Evolutionary conservation across 2,113 vertebrate species (phyloP).

Genomic region (Apeltes quadracus): DNA sequence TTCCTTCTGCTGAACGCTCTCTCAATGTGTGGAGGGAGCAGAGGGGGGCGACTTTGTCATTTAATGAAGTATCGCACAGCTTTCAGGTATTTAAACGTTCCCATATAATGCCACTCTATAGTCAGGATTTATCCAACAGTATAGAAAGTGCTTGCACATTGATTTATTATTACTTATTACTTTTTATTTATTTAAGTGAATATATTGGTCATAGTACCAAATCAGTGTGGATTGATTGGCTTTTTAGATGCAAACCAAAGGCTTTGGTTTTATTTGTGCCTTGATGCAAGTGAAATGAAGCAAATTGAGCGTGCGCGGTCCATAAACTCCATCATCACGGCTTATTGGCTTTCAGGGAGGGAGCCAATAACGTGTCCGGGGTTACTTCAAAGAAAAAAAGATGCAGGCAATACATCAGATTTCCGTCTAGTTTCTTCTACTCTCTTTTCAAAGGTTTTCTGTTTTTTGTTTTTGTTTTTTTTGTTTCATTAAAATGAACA

Average conservation of each 20-base stretch:
- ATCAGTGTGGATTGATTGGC: slow-evolving; percentile 26
- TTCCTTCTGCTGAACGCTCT: slow-evolving; percentile 75
- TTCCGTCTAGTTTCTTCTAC: neutral
- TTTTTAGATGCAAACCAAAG: slow-evolving; percentile 42
- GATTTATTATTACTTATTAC: neutral
- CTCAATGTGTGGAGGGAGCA: slow-evolving; percentile 62
- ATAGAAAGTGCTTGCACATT: neutral
- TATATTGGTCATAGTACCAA: slow-evolving; percentile 7
- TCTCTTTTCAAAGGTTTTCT: slow-evolving; percentile 27
- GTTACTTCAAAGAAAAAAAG: slow-evolving; percentile 39
- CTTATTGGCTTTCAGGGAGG: slow-evolving; percentile 47
- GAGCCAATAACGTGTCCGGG: slow-evolving; percentile 39
- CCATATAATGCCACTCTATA: neutral
- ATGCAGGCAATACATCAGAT: slow-evolving; percentile 30
- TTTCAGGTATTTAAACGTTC: neutral
- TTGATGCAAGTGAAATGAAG: slow-evolving; percentile 39
- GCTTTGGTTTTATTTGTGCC: slow-evolving; percentile 53
- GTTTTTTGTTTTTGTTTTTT: no score
- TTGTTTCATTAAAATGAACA: slow-evolving; percentile 20
- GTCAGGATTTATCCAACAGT: neutral
- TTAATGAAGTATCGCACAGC: neutral
- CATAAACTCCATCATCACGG: slow-evolving; percentile 51
- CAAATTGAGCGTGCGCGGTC: slow-evolving; percentile 48
- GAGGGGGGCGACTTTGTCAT: neutral
- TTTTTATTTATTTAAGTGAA: no score